A percentile compares a stretch with the other conserved stretches of the same genome.
These are phyloP conservation scores for Toxonevra muliebris DNA, from an alignment of 2,888 invertebrate genomes.

Conservation along the genomic window DNA sequence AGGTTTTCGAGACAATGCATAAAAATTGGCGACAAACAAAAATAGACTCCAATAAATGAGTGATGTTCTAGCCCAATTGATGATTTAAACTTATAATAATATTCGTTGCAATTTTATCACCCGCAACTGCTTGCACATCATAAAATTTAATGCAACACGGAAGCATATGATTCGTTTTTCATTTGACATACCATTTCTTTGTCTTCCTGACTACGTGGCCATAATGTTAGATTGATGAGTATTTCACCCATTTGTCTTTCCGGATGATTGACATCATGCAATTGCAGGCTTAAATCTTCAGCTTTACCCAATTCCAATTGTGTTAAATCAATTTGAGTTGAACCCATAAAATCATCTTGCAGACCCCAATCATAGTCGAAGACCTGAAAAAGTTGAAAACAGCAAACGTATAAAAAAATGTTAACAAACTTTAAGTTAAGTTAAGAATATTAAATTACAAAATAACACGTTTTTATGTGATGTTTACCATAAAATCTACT, in stretches of 20 bases:
- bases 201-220: constrained; percentile 93
- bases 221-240: constrained; percentile 82
- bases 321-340: constrained; percentile 84
- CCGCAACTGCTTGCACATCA: no score
- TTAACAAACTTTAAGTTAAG: no score
- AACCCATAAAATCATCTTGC: constrained; percentile 98
- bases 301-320: constrained; percentile 80
- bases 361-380: constrained; percentile 98
- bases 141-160: no score
- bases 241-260: constrained; percentile 84
- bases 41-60: no score
- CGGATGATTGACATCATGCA: constrained; percentile 74
- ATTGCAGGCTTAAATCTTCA: constrained; percentile 80
- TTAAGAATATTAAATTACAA: no score
- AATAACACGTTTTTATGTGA: no score
- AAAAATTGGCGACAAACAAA: no score
- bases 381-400: constrained; percentile 68
- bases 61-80: no score
- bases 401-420: no score
- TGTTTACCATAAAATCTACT: no score
- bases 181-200: constrained; percentile 81
- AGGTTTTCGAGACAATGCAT: no score
- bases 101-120: background rate
- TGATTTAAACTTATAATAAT: no score
- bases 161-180: background rate